A percentile compares a stretch with the other conserved stretches of the same genome.
phyloP scores from a whole-genome alignment of 1,140 invertebrate species.

The Armadillidium nasatum region DNA sequence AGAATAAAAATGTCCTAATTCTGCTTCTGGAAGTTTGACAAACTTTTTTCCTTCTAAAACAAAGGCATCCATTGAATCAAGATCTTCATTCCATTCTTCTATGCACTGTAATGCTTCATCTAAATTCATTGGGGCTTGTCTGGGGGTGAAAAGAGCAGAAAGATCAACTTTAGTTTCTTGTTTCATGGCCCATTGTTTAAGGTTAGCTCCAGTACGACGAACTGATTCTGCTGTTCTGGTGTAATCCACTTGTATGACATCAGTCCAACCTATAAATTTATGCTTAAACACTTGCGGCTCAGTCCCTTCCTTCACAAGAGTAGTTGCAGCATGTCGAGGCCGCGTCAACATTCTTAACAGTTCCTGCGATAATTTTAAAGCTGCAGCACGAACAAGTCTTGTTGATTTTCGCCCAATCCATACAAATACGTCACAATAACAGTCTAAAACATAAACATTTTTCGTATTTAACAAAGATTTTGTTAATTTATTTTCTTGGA shows the following conservation, averaged over 20 bases:
- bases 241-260: conserved; percentile 98
- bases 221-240: conserved; percentile 97
- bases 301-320: conserved; percentile 66
- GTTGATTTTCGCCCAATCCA: conserved; percentile 99
- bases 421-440: conserved; percentile 92
- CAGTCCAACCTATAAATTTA: conserved; percentile 97
- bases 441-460: conserved; percentile 97
- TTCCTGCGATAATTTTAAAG: conserved; percentile 91
- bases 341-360: conserved; percentile 84
- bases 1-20: conserved; percentile 86
- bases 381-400: conserved; percentile 87
- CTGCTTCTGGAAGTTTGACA: conserved; percentile 88
- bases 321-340: conserved; percentile 77
- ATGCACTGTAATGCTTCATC: conserved; percentile 85
- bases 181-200: conserved; percentile 84
- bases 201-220: conserved; percentile 88
- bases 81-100: conserved; percentile 89
- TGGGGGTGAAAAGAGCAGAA: conserved; percentile 88
- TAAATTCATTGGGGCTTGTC: conserved; percentile 79
- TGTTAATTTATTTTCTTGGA: conserved; percentile 68
- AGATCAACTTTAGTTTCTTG: conserved; percentile 82
- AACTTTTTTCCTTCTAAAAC: conserved; percentile 98
- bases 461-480: conserved; percentile 77
- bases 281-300: conserved; percentile 87
- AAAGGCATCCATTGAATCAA: conserved; percentile 95